Evolutionary conservation across 1,140 invertebrate species (phyloP).

Genomic region (Cherax destructor): DNA sequence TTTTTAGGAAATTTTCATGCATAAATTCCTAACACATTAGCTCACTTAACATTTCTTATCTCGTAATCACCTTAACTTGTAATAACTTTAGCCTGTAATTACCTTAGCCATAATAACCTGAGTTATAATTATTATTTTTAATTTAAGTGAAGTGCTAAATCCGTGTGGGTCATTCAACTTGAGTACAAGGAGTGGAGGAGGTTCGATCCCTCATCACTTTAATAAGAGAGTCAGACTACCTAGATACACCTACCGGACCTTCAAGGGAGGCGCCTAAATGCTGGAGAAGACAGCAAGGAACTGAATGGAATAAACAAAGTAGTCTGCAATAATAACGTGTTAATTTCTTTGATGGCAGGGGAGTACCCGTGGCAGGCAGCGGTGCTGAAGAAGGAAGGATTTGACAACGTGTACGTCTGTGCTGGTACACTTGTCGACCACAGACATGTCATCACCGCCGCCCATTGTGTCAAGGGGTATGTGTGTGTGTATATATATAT

Average conservation of each 20-base stretch:
- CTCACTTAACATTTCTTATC: too few relatives aligned
- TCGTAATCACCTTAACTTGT: too few relatives aligned
- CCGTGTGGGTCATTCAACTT: too few relatives aligned
- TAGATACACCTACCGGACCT: not conserved
- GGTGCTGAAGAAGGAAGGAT: slow-evolving; percentile 91
- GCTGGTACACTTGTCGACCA: slow-evolving; percentile 90
- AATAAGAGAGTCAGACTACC: not conserved
- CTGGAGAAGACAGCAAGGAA: not conserved
- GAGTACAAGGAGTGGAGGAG: too few relatives aligned
- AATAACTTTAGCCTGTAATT: too few relatives aligned
- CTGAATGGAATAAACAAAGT: not conserved
- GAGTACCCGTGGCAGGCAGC: slow-evolving; percentile 96
- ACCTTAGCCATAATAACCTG: too few relatives aligned
- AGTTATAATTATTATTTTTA: too few relatives aligned
- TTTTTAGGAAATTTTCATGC: too few relatives aligned
- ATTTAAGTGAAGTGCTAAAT: too few relatives aligned
- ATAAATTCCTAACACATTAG: too few relatives aligned
- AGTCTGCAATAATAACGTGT: too few relatives aligned
- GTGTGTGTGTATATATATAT: not conserved
- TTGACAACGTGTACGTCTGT: slow-evolving; percentile 92
- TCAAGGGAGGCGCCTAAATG: not conserved
- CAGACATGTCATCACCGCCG: slow-evolving; percentile 89
- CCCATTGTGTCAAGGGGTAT: slow-evolving; percentile 92
- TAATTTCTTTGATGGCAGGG: slow-evolving; percentile 74
- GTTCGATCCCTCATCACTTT: not conserved